Evolutionary conservation across 2,113 vertebrate genomes (phyloP), one percentile per base, ranked within the genome.

Genomic region (Misgurnus anguillicaudatus): DNA sequence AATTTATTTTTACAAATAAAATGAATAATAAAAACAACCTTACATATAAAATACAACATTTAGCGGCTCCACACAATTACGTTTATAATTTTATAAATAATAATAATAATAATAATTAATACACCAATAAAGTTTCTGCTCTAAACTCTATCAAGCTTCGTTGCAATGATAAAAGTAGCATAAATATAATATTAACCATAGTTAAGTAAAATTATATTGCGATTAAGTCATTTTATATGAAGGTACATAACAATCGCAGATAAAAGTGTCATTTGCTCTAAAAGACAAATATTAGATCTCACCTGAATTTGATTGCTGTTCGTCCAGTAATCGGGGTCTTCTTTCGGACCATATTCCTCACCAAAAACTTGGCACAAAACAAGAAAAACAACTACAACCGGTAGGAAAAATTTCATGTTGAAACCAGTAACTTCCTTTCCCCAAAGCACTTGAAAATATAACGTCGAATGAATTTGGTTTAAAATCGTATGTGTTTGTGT

Each of bases 261-360:
- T 39, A 41, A 70, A 39, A 13, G 2, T 55, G 51, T 55, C 6
- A 9, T 72, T 58, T 41, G 9, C 2, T 57, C 31, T 41, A 1
- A 39, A 57, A 57, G 0, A 58, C 55, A 13, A 6, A 24, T 2
- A 42, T 42, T 19, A 38, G 36, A 21, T 19, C 57, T 75, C 90
- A 98, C 97, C 95, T 96, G 95, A 31, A 86, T 88, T 64, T 89
- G 92, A 38, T 94, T 92, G 5, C 84, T 85, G 81, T 91, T 93
- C 0, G 93, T 91, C 96, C 95, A 98, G 85, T 95, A 94, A 87
- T 91, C 94, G 6, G 92, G 86, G 55, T 95, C 95, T 81, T 96
- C 95, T 57, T 85, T 88, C 38, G 91, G 83, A 16, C 90, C 92
- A 47, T 91, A 87, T 64, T 97, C 95, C 65, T 94, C 90, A 3